Conservation (phyloP, 92 coral and sea anemone genomes). For the Metridium senile region DNA sequence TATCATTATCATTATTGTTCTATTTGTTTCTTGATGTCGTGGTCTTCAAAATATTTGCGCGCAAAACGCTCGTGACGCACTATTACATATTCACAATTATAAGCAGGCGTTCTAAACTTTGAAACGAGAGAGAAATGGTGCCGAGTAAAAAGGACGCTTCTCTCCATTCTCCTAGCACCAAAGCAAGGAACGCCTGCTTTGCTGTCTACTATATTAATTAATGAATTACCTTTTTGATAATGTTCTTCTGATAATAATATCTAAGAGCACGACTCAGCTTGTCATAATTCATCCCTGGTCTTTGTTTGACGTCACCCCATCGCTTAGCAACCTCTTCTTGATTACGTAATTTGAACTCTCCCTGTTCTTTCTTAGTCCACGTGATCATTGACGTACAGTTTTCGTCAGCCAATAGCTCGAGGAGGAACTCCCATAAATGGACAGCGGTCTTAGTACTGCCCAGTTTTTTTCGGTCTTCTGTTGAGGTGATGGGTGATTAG, state of each 20-base stretch:
- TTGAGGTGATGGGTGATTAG: neutral
- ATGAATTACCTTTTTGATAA: conserved; percentile 90
- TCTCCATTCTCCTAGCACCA: too few species aligned
- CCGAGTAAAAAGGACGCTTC: too few species aligned
- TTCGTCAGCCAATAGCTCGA: conserved; percentile 89
- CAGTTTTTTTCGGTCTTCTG: conserved; percentile 39
- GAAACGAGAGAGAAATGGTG: too few species aligned
- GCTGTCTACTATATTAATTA: too few species aligned
- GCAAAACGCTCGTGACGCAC: too few species aligned
- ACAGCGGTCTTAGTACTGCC: conserved; percentile 66
- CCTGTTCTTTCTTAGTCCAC: conserved; percentile 83
- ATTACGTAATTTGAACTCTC: conserved; percentile 82
- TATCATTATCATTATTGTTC: too few species aligned
- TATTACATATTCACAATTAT: too few species aligned
- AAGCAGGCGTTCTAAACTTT: too few species aligned
- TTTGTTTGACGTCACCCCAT: conserved; percentile 90
- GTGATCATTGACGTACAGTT: conserved; percentile 65
- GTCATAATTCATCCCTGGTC: conserved; percentile 95
- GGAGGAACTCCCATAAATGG: conserved; percentile 94
- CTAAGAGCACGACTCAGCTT: conserved; percentile 87
- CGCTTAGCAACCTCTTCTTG: conserved; percentile 95
- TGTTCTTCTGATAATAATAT: conserved; percentile 90
- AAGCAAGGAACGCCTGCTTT: too few species aligned
- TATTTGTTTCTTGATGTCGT: too few species aligned
- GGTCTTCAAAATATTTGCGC: too few species aligned